A percentile compares a stretch with the other conserved stretches of the same genome.
Evolutionary conservation across 37 sponge, comb jelly and placozoan species (phyloP).

Genomic region (Hormiphora californensis): DNA sequence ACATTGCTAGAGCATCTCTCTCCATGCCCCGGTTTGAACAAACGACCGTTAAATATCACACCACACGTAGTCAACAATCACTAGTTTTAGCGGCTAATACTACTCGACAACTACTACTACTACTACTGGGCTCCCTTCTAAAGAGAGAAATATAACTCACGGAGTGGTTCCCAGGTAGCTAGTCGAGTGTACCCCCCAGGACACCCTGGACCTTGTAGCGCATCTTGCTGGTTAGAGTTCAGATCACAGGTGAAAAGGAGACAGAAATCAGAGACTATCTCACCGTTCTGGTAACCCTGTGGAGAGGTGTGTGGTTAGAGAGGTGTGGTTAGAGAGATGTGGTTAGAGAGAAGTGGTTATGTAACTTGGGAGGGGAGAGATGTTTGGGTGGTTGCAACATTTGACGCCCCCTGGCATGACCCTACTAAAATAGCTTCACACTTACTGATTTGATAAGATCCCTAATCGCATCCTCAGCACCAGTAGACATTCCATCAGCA

Average conservation of each 20-base stretch:
- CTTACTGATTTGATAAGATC: not conserved
- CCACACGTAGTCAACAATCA: too few species aligned
- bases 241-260: slow-evolving; percentile 30
- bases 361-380: not conserved
- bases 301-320: not conserved
- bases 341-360: too few species aligned
- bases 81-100: too few species aligned
- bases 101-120: too few species aligned
- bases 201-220: slow-evolving; percentile 2
- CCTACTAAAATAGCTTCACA: not conserved
- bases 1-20: too few species aligned
- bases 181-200: slow-evolving; percentile 13
- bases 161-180: not conserved
- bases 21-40: too few species aligned
- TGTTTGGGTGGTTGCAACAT: not conserved
- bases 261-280: slow-evolving; percentile 23
- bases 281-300: not conserved
- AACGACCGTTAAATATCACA: too few species aligned
- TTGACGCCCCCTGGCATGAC: not conserved
- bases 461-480: not conserved
- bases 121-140: too few species aligned
- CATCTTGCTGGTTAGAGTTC: not conserved
- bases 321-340: too few species aligned
- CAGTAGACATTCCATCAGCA: not conserved
- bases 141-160: too few species aligned